Base-by-base conservation (phyloP, 2,113 vertebrate genomes). In the Rhabdomys dilectus region DNA sequence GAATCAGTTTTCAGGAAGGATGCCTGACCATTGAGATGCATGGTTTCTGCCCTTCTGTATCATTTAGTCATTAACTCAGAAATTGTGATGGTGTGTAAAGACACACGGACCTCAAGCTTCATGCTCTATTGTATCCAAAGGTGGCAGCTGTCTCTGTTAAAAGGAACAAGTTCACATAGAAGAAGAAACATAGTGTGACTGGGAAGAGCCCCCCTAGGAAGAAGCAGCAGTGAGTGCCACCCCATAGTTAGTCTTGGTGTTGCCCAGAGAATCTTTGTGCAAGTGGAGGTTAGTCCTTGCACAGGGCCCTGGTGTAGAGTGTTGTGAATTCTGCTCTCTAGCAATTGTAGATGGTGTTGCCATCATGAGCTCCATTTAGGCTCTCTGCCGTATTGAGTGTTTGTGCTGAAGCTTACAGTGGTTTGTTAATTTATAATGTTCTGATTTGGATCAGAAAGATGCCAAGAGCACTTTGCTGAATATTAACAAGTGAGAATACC, bases 41-140 rank as follows among this genome's bases (percentile, higher is more conserved):
- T 77, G 60, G 62, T 86, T 93, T 96, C 36, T 62, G 8, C 76
- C 42, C 42, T 88, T 58, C n/a, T 24, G 7, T 93, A 1, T 84
- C 53, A 92, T 78, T 34, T 56, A 91, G 78, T 51, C 4, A 56
- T 89, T 84, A 91, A 68, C 36, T 29, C 62, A 60, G 66, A 81
- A 56, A 17, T n/a, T n/a, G 39, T 45, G 36, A 7, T 42, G 21
- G n/a, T 26, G 5, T 60, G 13, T 64, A 45, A 39, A 88, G 84
- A 85, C 48, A 94, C 39, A 51, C 48, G 12, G 72, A 85, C 17
- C 10, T 15, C 48, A 51, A 36, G 42, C 36, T 77, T 15, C 29
- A 48, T 76, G 24, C 31, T 10, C 0, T 24, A 3, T 75, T 51
- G 5, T 39, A 5, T 75, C 16, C 10, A 15, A 62, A 42, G 53